Base-by-base conservation (phyloP, 2,888 invertebrate species). In the Parnassius mnemosyne region DNA sequence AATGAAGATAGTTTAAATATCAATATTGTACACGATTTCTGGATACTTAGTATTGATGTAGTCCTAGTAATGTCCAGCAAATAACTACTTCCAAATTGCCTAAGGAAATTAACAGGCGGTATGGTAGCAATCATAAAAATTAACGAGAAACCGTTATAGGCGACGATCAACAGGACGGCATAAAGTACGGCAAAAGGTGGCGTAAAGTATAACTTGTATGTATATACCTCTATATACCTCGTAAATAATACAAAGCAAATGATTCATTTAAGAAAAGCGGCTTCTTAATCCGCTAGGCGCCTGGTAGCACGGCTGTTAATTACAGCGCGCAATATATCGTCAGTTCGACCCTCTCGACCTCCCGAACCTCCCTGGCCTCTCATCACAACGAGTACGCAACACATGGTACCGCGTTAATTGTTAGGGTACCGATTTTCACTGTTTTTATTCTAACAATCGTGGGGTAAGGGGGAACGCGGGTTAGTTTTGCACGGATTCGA, bases 401-500 rank as follows among this genome's bases (percentile, higher is more conserved):
- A 89, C 88, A 89, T 89, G 89, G 80, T 81, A 73, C 82, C 76
- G 77, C 79, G 83, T 84, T 89, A 89, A 89, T 89, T 87, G 86
- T 81, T 75, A 77, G 80, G 81, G 79, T 74, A 56, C 77, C 73
- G 78, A 81, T 82, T 83, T 73, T 67, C 71, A 75, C 74, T 83
- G 86, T 85, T 87, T 86, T 86, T 85, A 86, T 85, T 84, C 77
- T 76, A 74, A 72, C 76, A 74, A 80, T 76, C 78, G 66, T 68
- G 72, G 79, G 82, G 80, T 73, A 67, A 66, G 66, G 71, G 60
- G n/a, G 3, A n/a, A 13, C 13, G 16, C 13, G 9, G 64, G 60
- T 65, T 67, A 71, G 44, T 63, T 58, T 43, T 54, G 51, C 16
- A 43, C 71, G 71, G 71, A 77, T 75, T 75, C 69, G 70, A 65